phyloP scores from a whole-genome alignment of 2,113 vertebrate genomes.

The Alectura lathami region DNA sequence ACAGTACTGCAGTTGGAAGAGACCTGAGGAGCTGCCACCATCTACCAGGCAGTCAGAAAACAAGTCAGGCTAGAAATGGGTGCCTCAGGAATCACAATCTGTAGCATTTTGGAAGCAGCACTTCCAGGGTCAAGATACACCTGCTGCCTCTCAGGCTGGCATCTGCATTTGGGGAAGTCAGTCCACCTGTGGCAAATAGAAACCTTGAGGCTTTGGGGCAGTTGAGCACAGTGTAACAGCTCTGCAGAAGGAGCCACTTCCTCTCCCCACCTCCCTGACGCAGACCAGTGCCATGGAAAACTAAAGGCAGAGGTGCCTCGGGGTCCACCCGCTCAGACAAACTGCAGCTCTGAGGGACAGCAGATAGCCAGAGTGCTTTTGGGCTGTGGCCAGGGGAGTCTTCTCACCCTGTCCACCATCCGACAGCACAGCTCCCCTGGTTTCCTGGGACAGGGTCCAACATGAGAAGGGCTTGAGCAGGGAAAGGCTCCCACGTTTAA shows the following conservation, averaged over 20 bases:
- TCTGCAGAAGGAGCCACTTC: background rate
- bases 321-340: background rate
- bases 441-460: background rate
- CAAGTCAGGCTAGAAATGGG: rapidly evolving
- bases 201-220: background rate
- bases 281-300: background rate
- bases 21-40: rapidly evolving
- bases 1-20: background rate
- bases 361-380: too few species aligned
- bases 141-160: background rate
- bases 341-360: background rate
- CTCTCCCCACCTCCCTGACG: background rate
- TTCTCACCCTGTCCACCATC: background rate
- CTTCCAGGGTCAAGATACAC: background rate
- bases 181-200: background rate
- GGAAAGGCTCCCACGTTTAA: background rate
- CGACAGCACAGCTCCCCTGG: background rate
- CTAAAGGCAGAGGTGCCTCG: background rate
- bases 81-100: rapidly evolving
- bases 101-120: background rate
- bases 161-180: background rate
- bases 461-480: background rate
- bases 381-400: background rate
- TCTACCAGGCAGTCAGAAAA: background rate
- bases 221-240: background rate